phyloP scores from a whole-genome alignment of 2,888 invertebrate species.

The Agelastica alni region DNA sequence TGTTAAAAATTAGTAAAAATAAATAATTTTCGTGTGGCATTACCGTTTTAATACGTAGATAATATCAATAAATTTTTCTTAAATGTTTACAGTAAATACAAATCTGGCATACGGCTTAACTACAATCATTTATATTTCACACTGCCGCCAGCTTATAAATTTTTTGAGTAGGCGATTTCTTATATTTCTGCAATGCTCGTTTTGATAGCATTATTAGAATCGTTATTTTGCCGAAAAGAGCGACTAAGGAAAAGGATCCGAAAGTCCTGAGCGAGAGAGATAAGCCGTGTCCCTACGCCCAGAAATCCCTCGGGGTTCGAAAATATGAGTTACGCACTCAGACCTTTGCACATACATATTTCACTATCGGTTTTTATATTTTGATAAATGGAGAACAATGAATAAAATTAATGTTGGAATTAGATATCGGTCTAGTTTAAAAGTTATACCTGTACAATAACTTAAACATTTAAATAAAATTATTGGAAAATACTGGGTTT shows the following conservation, averaged over 20 bases:
- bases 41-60: too few species aligned
- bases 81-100: slow-evolving; percentile 5
- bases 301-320: slow-evolving; percentile 28
- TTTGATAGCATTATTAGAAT: slow-evolving; percentile 54
- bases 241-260: slow-evolving; percentile 40
- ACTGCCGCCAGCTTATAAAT: slow-evolving; percentile 39
- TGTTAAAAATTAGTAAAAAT: too few species aligned
- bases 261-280: slow-evolving; percentile 50
- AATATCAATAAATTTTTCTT: too few species aligned
- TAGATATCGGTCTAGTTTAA: too few species aligned
- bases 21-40: too few species aligned
- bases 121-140: slow-evolving; percentile 43
- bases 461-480: too few species aligned
- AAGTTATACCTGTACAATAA: too few species aligned
- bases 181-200: slow-evolving; percentile 46
- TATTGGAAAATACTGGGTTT: too few species aligned
- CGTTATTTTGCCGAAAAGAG: slow-evolving; percentile 51
- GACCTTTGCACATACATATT: slow-evolving; percentile 47
- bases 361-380: slow-evolving; percentile 39
- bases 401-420: slow-evolving; percentile 15
- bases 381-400: slow-evolving; percentile 20
- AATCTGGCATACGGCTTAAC: slow-evolving; percentile 2
- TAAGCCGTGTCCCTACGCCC: slow-evolving; percentile 50
- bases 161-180: slow-evolving; percentile 44
- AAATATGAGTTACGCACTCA: slow-evolving; percentile 52